Evolutionary conservation across 2,888 invertebrate species (phyloP), one percentile per base, ranked within the genome.

Genomic region (Petrophora chlorosata): DNA sequence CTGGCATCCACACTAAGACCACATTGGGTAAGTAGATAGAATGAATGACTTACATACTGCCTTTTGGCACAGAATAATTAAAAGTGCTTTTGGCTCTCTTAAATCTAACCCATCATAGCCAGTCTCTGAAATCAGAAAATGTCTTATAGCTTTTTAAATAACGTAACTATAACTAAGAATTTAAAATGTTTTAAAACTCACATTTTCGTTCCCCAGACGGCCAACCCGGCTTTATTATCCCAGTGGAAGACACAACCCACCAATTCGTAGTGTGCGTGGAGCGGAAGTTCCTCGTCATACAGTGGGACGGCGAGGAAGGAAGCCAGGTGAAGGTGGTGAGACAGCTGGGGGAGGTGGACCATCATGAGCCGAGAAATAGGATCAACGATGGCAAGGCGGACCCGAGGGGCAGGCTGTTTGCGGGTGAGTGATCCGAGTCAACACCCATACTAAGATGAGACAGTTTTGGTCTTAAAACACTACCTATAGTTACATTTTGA

Each of bases 321-420:
- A 86, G 82, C 40, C 74, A 89, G 5, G 90, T 89, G 15, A 51
- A 51, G 9, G 83, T 92, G 3, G 65, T 91, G 0, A 81, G 86
- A 55, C 82, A 73, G 22, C 32, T 94, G 13, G 87, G 89, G 1
- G 92, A 92, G 61, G 92, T 94, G 1, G 93, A 93, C 65, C 73
- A 79, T 7, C 91, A 92, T 38, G 82, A 85, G 5, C 92, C 83
- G 1, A 81, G 65, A 5, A 94, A 93, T 67, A 89, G 94, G 56
- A 90, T 95, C 60, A 96, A 96, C 65, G 96, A 96, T 69, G 96
- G 93, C 23, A 96, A 96, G 82, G 94, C 94, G 35, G 96, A 96
- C 79, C 92, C 93, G 2, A 80, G 79, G n/a, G 96, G 96, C 14
- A 89, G 95, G 35, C 79, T 96, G 15, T 95, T 93, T 90, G 94